A percentile compares a stretch with the other conserved stretches of the same genome.
Evolutionary conservation across 2,888 invertebrate species (phyloP).

Genomic region (Cheilosia vernalis): DNA sequence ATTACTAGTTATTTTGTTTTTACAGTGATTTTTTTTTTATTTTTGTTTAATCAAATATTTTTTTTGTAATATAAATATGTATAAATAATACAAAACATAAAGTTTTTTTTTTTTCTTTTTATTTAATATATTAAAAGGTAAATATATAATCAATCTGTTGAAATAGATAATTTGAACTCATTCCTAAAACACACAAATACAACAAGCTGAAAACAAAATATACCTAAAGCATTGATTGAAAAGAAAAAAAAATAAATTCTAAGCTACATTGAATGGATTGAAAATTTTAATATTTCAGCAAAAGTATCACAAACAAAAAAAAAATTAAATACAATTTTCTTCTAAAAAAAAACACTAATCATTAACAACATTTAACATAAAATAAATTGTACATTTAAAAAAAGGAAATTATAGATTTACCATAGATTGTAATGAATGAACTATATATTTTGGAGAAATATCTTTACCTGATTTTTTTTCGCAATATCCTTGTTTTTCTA

Average conservation of each 20-base stretch:
- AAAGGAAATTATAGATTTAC: slow-evolving; percentile 31
- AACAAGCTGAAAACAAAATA: slow-evolving; percentile 74
- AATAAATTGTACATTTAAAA: slow-evolving; percentile 60
- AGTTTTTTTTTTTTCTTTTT: slow-evolving; percentile 31
- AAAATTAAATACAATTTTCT: slow-evolving; percentile 29
- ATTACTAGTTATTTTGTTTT: slow-evolving; percentile 83
- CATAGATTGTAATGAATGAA: slow-evolving; percentile 40
- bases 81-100: slow-evolving; percentile 46
- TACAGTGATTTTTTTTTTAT: slow-evolving; percentile 76
- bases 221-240: slow-evolving; percentile 77
- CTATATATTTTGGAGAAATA: slow-evolving; percentile 54
- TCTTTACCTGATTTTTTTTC: slow-evolving; percentile 41
- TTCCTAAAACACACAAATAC: slow-evolving; percentile 60
- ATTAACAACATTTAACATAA: slow-evolving; percentile 48
- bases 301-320: slow-evolving; percentile 39
- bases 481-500: slow-evolving; percentile 40
- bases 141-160: slow-evolving; percentile 68
- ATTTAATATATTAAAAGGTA: slow-evolving; percentile 56
- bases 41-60: slow-evolving; percentile 60
- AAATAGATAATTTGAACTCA: slow-evolving; percentile 69
- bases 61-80: slow-evolving; percentile 45
- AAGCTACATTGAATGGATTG: slow-evolving; percentile 34
- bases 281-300: slow-evolving; percentile 40
- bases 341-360: slow-evolving; percentile 41
- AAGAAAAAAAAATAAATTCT: slow-evolving; percentile 50